These are phyloP conservation scores for Phalacrocorax brasilianus DNA, from an alignment of 2,113 vertebrate genomes.

Conservation along the genomic window DNA sequence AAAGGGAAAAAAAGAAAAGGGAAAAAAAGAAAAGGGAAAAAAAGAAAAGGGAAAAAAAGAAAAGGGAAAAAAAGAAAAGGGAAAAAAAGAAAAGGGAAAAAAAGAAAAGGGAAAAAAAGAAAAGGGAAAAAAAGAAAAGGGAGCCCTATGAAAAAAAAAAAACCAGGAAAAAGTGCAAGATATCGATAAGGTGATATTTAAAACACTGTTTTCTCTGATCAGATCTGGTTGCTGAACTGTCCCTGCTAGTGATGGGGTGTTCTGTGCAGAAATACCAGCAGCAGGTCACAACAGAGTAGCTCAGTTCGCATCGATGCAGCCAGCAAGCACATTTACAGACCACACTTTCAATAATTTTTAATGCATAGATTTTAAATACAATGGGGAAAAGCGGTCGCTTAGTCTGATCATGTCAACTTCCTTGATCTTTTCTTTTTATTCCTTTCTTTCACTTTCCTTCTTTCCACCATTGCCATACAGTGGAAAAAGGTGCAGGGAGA, in stretches of 20 bases:
- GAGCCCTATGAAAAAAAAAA: background rate
- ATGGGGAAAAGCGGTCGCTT: background rate
- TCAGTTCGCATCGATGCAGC: background rate
- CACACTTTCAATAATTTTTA: background rate
- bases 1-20: too few relatives aligned
- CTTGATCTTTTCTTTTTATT: background rate
- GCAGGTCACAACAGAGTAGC: background rate
- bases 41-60: too few relatives aligned
- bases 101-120: too few relatives aligned
- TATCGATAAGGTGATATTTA: background rate
- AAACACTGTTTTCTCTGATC: background rate
- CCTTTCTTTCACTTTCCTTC: background rate
- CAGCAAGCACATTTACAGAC: background rate
- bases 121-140: too few relatives aligned
- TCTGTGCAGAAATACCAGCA: background rate
- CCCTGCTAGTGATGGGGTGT: background rate
- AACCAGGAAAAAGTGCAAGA: background rate
- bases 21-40: background rate
- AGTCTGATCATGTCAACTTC: background rate
- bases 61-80: too few relatives aligned
- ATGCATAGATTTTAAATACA: background rate
- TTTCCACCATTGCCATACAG: background rate
- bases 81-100: background rate
- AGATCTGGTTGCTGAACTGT: background rate
- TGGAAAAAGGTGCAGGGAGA: background rate